phyloP scores from a whole-genome alignment of 2,797 vertebrate species.

The Geotrypetes seraphini region DNA sequence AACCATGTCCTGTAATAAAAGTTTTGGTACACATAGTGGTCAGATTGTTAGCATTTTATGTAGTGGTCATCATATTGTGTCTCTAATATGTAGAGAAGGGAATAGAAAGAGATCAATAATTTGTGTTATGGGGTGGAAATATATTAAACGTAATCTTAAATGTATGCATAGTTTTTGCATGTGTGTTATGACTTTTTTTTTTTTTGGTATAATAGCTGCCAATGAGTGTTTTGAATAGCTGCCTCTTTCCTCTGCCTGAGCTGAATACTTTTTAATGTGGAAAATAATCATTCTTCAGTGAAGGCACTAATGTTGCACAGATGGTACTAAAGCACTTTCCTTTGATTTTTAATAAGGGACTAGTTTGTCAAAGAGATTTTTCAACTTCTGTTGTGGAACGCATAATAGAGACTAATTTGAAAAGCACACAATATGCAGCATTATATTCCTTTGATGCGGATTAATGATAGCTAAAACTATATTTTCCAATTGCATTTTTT shows the following conservation, averaged over 20 bases:
- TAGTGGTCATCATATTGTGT: no score
- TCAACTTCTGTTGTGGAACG: conserved; percentile 54
- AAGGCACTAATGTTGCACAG: conserved; percentile 55
- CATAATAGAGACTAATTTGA: conserved; percentile 58
- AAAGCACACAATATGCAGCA: conserved; percentile 52
- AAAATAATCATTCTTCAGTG: conserved; percentile 49
- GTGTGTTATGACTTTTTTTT: conserved; percentile 22
- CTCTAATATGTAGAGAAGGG: no score
- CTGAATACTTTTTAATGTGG: conserved; percentile 37
- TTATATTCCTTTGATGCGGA: conserved; percentile 64
- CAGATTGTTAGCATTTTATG: no score
- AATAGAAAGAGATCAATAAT: no score
- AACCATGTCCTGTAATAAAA: no score
- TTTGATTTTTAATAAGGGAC: conserved; percentile 62
- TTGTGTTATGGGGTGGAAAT: no score
- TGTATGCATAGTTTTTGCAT: no score
- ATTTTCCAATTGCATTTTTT: conserved; percentile 51
- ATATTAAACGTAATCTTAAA: no score
- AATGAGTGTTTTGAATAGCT: conserved; percentile 35
- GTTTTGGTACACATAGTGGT: no score
- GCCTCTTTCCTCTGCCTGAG: conserved; percentile 7
- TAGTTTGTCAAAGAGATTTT: conserved; percentile 57
- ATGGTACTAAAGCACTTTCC: conserved; percentile 52
- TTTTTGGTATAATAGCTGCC: conserved; percentile 30
- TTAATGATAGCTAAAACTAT: conserved; percentile 53